A percentile compares a stretch with the other conserved stretches of the same genome.
Evolutionary conservation across 2,888 invertebrate species (phyloP).

Genomic region (Ormyrus pomaceus): DNA sequence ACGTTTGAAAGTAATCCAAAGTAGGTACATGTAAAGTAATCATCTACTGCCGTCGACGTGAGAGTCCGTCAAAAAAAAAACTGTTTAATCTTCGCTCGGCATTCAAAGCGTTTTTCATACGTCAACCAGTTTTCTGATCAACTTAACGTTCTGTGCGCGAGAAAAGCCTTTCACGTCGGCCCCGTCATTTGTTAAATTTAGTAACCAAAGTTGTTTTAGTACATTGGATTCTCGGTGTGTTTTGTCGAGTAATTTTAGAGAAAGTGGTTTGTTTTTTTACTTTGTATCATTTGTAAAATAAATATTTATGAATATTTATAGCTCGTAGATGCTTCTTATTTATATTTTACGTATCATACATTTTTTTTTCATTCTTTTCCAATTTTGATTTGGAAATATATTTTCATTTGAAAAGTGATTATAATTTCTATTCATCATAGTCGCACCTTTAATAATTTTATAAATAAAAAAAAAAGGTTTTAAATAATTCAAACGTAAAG

Average conservation of each 20-base stretch:
- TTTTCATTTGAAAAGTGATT: constrained; percentile 9
- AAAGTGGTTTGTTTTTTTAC: constrained; percentile 33
- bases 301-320: constrained; percentile 42
- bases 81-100: not conserved
- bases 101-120: no score
- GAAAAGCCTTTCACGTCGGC: constrained; percentile 50
- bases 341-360: constrained; percentile 40
- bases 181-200: constrained; percentile 33
- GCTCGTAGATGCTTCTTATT: constrained; percentile 43
- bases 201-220: constrained; percentile 40
- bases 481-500: no score
- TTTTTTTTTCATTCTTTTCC: constrained; percentile 18
- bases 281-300: constrained; percentile 45
- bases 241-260: constrained; percentile 41
- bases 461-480: not conserved
- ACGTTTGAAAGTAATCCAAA: constrained; percentile 56
- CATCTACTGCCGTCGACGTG: constrained; percentile 45
- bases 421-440: constrained; percentile 10
- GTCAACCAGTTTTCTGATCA: no score
- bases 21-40: constrained; percentile 55
- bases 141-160: no score
- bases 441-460: constrained; percentile 9
- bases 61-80: constrained; percentile 24
- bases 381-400: not conserved
- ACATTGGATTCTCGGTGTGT: constrained; percentile 43